phyloP scores from a whole-genome alignment of 2,888 invertebrate genomes.

The Ecliptopera silaceata region DNA sequence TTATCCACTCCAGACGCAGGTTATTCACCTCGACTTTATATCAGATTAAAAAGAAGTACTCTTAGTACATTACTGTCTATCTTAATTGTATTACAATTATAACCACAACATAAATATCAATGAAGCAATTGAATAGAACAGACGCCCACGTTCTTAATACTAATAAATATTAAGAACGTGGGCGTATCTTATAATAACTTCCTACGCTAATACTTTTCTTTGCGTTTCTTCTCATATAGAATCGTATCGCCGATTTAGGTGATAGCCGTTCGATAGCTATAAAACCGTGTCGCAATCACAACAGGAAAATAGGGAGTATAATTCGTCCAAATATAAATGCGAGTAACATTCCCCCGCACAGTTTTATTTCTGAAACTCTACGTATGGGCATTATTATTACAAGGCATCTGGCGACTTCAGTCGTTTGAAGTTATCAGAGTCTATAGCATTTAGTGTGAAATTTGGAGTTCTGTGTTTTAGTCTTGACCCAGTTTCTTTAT shows the following conservation, averaged over 20 bases:
- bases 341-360: slow-evolving; percentile 69
- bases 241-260: too few relatives aligned
- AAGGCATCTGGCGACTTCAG: slow-evolving; percentile 63
- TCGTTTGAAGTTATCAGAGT: slow-evolving; percentile 44
- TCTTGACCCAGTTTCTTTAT: slow-evolving; percentile 72
- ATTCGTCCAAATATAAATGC: slow-evolving; percentile 65
- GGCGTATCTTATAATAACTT: slow-evolving; percentile 60
- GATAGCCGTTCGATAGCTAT: too few relatives aligned
- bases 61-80: slow-evolving; percentile 30
- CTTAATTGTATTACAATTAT: slow-evolving; percentile 68
- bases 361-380: slow-evolving; percentile 72
- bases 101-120: slow-evolving; percentile 69
- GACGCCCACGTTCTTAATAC: slow-evolving; percentile 53
- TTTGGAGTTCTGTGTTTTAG: slow-evolving; percentile 45
- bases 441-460: slow-evolving; percentile 39
- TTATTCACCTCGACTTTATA: slow-evolving; percentile 23
- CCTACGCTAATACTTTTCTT: slow-evolving; percentile 72
- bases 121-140: slow-evolving; percentile 59
- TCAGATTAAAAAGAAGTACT: neutral
- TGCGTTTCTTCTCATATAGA: too few relatives aligned
- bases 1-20: slow-evolving; percentile 23
- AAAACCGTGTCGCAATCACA: slow-evolving; percentile 33
- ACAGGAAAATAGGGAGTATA: slow-evolving; percentile 52
- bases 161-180: slow-evolving; percentile 45
- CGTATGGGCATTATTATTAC: slow-evolving; percentile 73